Evolutionary conservation across 2,888 invertebrate species (phyloP), one percentile per base, ranked within the genome.

Genomic region (Morpho achilles): DNA sequence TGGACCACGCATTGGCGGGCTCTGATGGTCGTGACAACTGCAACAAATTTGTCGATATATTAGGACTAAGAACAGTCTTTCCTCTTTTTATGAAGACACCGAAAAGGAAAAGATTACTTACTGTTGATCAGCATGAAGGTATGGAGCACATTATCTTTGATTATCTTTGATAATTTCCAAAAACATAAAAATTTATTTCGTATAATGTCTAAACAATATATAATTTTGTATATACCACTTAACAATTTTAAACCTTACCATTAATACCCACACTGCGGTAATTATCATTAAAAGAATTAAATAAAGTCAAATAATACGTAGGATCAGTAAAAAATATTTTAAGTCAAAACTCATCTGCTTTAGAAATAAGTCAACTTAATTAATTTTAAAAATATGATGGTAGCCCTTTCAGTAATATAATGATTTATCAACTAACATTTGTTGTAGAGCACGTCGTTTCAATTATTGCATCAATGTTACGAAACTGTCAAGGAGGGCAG

Each of bases 31-130:
- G 94, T 66, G 98, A 99, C 72, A 99, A 99, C 80, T 98, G 98
- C 80, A 97, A 97, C 78, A 99, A 99, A 85, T 98, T 99, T 83
- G 98, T 99, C 0, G 99, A 99, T 77, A 99, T 99, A 73, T 92
- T 99, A 32, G 98, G 99, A 0, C 91, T 99, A 9, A 92, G 99
- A 50, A 98, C 98, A 6, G 96, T 99, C 62, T 99, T 99, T 84
- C 99, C 99, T 1, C 90, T 99, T 0, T 99, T 99, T 78, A 99
- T 99, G 99, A 98, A 99, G 87, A 99, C 99, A 0, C 99, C 99
- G 0, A 96, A 96, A 72, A 94, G 95, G 71, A 95, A 95, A 75
- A 94, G 95, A 70, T 91, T 97, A 50, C 85, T 97, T 8, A 95
- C 96, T 7, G 92, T 95, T 0, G 97, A 97, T 75, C 97, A 98